These are phyloP conservation scores for Hesperophylax magnus DNA, from an alignment of 1,140 invertebrate genomes.

Conservation along the genomic window DNA sequence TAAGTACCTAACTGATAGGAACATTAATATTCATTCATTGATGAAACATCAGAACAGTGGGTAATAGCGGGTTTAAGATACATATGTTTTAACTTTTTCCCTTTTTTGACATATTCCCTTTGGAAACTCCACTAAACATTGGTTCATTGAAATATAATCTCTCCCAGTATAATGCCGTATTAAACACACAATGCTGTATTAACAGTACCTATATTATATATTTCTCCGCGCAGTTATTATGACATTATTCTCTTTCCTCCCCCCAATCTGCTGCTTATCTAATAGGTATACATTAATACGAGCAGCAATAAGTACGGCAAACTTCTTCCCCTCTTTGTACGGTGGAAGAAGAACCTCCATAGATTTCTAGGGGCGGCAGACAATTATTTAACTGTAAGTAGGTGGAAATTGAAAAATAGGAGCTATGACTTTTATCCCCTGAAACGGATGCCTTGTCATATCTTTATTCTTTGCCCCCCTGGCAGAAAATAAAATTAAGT, in stretches of 20 bases:
- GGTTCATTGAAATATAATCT: no score
- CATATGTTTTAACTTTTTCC: no score
- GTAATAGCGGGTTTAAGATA: no score
- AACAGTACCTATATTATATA: neutral
- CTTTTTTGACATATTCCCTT: no score
- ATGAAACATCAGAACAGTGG: no score
- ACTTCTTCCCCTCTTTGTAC: constrained; percentile 19
- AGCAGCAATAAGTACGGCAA: constrained; percentile 47
- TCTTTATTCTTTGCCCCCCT: constrained; percentile 27
- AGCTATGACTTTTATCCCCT: constrained; percentile 56
- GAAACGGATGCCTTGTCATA: constrained; percentile 44
- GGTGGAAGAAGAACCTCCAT: constrained; percentile 6
- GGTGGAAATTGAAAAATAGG: constrained; percentile 58
- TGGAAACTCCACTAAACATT: no score
- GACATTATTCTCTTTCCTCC: constrained; percentile 5
- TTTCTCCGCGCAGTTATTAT: neutral
- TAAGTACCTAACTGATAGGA: no score
- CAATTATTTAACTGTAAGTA: constrained; percentile 59
- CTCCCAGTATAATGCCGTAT: neutral
- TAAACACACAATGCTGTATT: neutral
- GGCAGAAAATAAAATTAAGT: constrained; percentile 23
- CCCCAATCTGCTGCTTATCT: constrained; percentile 52
- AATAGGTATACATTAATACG: constrained; percentile 56
- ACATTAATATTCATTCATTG: no score
- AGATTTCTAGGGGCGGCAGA: constrained; percentile 43